phyloP scores from a whole-genome alignment of 2,797 vertebrate species.

The Crax fasciolata region DNA sequence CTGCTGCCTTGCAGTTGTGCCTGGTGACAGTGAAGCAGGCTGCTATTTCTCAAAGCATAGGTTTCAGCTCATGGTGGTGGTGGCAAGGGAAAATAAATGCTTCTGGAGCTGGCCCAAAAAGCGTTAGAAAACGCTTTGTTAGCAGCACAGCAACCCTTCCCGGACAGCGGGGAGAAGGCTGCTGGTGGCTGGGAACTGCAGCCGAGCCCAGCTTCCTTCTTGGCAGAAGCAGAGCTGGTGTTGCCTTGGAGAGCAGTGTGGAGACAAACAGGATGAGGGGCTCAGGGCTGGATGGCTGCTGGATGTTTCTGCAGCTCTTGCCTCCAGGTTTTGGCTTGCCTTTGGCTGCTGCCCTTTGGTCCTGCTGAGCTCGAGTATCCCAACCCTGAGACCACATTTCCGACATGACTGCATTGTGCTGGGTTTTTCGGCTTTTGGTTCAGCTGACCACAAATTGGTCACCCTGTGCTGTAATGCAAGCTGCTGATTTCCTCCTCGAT shows the following conservation, averaged over 20 bases:
- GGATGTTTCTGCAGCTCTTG: not conserved
- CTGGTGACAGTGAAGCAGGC: not conserved
- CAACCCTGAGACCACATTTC: not conserved
- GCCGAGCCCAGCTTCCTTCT: conserved; percentile 1
- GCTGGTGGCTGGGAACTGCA: not conserved
- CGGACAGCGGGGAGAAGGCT: not conserved
- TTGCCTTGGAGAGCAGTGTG: conserved; percentile 50
- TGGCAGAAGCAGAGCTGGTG: not conserved
- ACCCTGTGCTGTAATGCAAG: conserved; percentile 17
- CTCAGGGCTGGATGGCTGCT: not conserved
- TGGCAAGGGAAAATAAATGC: conserved; percentile 24
- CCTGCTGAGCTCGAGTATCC: not conserved
- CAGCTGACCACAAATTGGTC: conserved; percentile 56
- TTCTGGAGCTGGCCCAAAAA: conserved; percentile 58
- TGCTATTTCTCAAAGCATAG: not conserved
- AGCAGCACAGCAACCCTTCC: conserved; percentile 39
- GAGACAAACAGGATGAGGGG: conserved; percentile 11
- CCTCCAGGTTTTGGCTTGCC: not conserved
- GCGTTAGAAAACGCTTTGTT: conserved; percentile 49
- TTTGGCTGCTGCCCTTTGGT: not conserved
- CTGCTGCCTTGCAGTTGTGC: fast-evolving
- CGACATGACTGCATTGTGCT: not conserved
- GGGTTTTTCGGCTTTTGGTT: conserved; percentile 19
- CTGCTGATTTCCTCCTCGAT: not conserved
- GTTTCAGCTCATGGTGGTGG: conserved; percentile 33